Percentiles rank a stretch among this genome's conserved stretches.
phyloP scores from a whole-genome alignment of 2,113 vertebrate species.

The Prunella himalayana region DNA sequence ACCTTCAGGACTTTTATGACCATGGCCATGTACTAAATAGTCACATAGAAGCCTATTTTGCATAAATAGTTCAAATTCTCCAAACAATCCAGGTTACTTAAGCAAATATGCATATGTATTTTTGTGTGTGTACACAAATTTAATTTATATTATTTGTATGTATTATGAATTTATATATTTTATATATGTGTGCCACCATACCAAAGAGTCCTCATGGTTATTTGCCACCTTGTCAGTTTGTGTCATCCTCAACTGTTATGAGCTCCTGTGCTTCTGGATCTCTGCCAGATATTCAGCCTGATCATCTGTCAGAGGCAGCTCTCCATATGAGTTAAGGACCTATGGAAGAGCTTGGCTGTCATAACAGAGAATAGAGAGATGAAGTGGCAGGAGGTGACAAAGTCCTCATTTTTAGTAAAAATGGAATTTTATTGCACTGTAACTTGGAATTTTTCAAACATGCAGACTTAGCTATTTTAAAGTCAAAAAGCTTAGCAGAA shows the following conservation, averaged over 20 bases:
- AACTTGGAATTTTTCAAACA: neutral
- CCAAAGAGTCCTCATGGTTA: neutral
- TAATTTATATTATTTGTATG: neutral
- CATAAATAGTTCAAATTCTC: neutral
- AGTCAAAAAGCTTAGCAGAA: neutral
- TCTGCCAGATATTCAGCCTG: neutral
- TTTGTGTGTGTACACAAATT: neutral
- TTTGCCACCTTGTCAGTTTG: neutral
- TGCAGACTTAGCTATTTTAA: neutral
- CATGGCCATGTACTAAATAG: neutral
- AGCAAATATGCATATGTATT: neutral
- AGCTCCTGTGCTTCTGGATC: neutral
- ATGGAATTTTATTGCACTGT: neutral
- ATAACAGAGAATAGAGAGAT: neutral
- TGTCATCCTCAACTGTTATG: neutral
- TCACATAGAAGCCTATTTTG: neutral
- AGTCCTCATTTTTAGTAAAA: neutral
- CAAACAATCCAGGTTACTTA: neutral
- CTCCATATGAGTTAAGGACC: neutral
- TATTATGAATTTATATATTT: neutral
- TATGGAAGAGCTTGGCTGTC: neutral
- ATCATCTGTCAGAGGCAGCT: neutral
- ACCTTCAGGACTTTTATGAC: neutral
- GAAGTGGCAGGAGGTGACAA: neutral
- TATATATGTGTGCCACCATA: neutral